A percentile compares a stretch with the other conserved stretches of the same genome.
Evolutionary conservation across 2,113 vertebrate species (phyloP).

Genomic region (Ginglymostoma cirratum): DNA sequence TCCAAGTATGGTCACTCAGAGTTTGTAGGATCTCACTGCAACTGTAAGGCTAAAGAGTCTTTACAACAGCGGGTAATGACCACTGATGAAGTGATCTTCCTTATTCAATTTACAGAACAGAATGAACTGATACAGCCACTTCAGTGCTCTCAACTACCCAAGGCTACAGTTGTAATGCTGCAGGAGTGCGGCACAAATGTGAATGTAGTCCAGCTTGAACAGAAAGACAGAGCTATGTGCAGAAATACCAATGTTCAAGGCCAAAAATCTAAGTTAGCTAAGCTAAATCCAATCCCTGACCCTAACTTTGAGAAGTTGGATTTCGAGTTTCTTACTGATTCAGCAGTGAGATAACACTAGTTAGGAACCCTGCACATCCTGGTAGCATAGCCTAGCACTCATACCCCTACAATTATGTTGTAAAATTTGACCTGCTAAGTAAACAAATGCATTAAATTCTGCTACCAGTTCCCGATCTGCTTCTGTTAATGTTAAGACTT

Average conservation of each 20-base stretch:
- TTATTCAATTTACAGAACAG: background rate
- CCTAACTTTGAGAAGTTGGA: background rate
- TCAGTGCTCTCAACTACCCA: background rate
- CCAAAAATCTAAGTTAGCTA: background rate
- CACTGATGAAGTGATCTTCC: background rate
- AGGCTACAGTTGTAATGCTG: background rate
- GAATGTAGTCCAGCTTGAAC: background rate
- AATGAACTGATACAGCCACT: background rate
- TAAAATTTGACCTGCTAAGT: background rate
- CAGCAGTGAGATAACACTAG: background rate
- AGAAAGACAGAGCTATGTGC: background rate
- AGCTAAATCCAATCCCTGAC: background rate
- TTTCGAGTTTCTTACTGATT: background rate
- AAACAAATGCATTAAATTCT: background rate
- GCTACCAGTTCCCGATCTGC: background rate
- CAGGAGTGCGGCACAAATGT: background rate
- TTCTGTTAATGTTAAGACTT: background rate
- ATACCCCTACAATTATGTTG: background rate
- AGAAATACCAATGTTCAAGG: background rate
- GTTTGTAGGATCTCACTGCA: background rate
- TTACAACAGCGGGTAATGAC: background rate
- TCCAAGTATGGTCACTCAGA: background rate
- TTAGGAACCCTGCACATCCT: background rate
- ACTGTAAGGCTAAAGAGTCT: background rate
- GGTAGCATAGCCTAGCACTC: background rate